These are phyloP conservation scores for Tachina grossa DNA, from an alignment of 2,888 invertebrate genomes.

Conservation along the genomic window DNA sequence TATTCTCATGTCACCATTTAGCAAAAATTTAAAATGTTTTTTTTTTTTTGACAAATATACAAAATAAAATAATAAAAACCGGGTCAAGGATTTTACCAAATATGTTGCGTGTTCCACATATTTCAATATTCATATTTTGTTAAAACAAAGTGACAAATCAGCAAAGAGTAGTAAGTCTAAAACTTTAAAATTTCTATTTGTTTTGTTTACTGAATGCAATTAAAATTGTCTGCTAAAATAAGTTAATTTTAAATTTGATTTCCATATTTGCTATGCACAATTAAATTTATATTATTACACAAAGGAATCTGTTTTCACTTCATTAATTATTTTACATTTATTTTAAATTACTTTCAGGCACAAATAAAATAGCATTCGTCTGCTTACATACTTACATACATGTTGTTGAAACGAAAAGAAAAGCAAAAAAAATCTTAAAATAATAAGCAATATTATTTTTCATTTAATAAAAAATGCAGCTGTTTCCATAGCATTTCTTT, in stretches of 20 bases:
- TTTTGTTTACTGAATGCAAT: too few relatives aligned
- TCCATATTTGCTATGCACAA: neutral
- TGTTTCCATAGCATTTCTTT: conserved; percentile 64
- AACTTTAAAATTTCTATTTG: too few relatives aligned
- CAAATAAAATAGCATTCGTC: neutral
- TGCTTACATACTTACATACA: neutral
- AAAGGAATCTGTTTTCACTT: conserved; percentile 59
- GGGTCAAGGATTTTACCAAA: too few relatives aligned
- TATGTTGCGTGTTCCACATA: too few relatives aligned
- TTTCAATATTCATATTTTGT: too few relatives aligned
- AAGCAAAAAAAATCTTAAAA: neutral
- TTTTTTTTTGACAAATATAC: too few relatives aligned
- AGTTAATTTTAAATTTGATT: neutral
- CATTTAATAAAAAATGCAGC: conserved; percentile 58
- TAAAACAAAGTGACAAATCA: too few relatives aligned
- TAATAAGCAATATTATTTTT: conserved; percentile 27
- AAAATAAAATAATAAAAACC: too few relatives aligned
- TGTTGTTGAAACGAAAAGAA: neutral
- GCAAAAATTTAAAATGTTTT: too few relatives aligned
- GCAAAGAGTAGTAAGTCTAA: too few relatives aligned
- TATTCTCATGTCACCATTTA: too few relatives aligned
- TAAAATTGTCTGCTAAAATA: neutral
- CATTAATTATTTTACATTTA: conserved; percentile 58
- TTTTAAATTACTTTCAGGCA: conserved; percentile 11
- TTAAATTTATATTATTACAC: conserved; percentile 50